Conservation (phyloP, 2,888 invertebrate genomes). For the Timema podura region DNA sequence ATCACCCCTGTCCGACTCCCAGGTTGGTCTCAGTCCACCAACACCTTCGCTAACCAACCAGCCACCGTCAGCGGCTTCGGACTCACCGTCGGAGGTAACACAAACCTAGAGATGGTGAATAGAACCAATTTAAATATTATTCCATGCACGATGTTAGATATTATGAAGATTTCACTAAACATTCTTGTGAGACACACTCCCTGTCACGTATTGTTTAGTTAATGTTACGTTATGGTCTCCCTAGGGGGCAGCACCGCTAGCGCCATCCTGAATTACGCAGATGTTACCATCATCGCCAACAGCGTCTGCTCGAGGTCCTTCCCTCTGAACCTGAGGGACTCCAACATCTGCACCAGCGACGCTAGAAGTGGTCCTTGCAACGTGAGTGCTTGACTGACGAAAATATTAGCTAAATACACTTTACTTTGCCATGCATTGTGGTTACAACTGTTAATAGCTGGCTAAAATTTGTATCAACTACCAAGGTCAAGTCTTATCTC, state of each 20-base stretch:
- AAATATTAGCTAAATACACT: too few relatives aligned
- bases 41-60: conserved; percentile 25
- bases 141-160: too few relatives aligned
- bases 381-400: conserved; percentile 20
- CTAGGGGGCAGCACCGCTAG: background rate
- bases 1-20: conserved; percentile 32
- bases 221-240: too few relatives aligned
- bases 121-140: too few relatives aligned
- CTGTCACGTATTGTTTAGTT: too few relatives aligned
- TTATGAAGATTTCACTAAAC: too few relatives aligned
- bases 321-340: conserved; percentile 36
- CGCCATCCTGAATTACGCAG: conserved; percentile 21
- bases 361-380: conserved; percentile 41
- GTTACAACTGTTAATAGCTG: too few relatives aligned
- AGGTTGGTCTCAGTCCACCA: conserved; percentile 19
- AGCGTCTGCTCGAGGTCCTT: conserved; percentile 37
- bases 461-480: too few relatives aligned
- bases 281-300: conserved; percentile 40
- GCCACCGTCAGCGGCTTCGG: conserved; percentile 36
- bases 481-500: too few relatives aligned
- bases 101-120: too few relatives aligned
- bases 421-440: too few relatives aligned
- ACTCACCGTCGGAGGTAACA: conserved; percentile 1
- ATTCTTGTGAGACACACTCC: too few relatives aligned
- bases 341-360: conserved; percentile 42